Conservation (phyloP, 2,797 vertebrate genomes). For the Macroramphosus scolopax region DNA sequence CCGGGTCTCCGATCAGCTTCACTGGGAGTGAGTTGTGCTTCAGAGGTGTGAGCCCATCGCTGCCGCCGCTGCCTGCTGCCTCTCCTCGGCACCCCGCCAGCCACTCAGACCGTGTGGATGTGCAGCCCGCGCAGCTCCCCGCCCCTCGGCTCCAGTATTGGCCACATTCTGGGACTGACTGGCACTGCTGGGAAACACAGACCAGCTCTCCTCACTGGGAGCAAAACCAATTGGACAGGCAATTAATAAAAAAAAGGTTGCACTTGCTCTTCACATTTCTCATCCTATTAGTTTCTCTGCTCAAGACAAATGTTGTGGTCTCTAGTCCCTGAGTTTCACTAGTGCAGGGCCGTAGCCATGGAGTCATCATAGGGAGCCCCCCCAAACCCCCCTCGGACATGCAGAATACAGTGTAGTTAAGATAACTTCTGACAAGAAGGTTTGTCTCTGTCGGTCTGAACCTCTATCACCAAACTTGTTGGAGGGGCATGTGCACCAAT, state of each 20-base stretch:
- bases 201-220: constrained; percentile 3
- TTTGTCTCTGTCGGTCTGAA: too few relatives aligned
- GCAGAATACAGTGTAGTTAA: too few relatives aligned
- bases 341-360: too few relatives aligned
- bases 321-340: too few relatives aligned
- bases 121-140: constrained; percentile 67
- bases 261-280: background rate
- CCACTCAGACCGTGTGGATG: constrained; percentile 63
- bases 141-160: constrained; percentile 71
- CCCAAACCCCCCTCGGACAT: too few relatives aligned
- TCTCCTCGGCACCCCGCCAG: constrained; percentile 60
- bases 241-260: too few relatives aligned
- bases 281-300: too few relatives aligned
- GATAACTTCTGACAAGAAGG: too few relatives aligned
- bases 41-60: constrained; percentile 70
- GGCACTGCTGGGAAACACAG: constrained; percentile 47
- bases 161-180: constrained; percentile 58
- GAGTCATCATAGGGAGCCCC: too few relatives aligned
- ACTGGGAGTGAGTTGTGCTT: constrained; percentile 34
- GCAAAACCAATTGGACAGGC: constrained; percentile 9
- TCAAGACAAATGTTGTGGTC: too few relatives aligned
- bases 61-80: constrained; percentile 68
- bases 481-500: too few relatives aligned
- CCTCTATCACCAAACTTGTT: too few relatives aligned
- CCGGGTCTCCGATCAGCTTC: constrained; percentile 39